phyloP scores from a whole-genome alignment of 2,888 invertebrate genomes.

The Drosophila melanosoma region DNA sequence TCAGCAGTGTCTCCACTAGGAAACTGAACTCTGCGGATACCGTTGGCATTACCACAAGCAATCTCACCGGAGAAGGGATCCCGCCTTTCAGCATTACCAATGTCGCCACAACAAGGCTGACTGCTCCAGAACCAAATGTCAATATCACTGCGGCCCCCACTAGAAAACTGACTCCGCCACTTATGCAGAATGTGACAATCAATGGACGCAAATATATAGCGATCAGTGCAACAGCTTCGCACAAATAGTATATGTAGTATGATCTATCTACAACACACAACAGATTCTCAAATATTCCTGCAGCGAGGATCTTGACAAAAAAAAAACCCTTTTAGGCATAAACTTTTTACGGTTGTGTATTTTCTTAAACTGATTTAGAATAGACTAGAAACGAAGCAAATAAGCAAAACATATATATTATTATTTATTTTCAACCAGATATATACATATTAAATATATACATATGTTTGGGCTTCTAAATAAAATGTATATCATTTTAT shows the following conservation, averaged over 20 bases:
- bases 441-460: neutral
- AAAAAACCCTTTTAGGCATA: neutral
- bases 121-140: neutral
- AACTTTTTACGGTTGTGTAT: neutral
- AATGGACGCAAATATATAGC: constrained; percentile 60
- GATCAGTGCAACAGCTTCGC: constrained; percentile 48
- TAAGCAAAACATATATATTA: neutral
- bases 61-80: neutral
- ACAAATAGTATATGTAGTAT: neutral
- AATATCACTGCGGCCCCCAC: neutral
- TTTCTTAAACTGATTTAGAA: neutral
- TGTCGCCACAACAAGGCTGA: neutral
- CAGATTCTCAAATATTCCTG: neutral
- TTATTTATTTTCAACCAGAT: neutral
- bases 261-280: neutral
- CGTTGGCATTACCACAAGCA: neutral
- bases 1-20: neutral
- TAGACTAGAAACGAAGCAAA: neutral
- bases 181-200: constrained; percentile 61
- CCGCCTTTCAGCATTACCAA: neutral
- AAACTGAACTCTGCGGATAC: neutral
- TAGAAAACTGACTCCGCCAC: constrained; percentile 42
- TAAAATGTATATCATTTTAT: neutral
- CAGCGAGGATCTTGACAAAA: neutral
- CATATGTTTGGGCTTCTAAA: neutral